phyloP scores from a whole-genome alignment of 1,140 invertebrate genomes.

The Drosophila nikananu region DNA sequence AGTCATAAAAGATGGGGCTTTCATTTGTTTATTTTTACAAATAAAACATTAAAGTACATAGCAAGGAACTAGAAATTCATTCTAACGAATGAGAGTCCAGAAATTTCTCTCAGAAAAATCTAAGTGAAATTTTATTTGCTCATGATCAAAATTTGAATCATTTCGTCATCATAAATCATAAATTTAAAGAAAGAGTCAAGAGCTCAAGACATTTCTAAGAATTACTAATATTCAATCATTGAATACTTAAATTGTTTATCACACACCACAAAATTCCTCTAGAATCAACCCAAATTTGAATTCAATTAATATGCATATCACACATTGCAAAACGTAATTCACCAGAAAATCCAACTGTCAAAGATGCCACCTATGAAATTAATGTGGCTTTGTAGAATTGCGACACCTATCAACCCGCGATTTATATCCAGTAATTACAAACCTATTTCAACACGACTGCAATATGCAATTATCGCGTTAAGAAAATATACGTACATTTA shows the following conservation, averaged over 20 bases:
- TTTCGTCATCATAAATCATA: background rate
- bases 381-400: constrained; percentile 1
- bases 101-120: background rate
- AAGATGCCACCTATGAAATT: constrained; percentile 23
- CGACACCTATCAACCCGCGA: constrained; percentile 28
- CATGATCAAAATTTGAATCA: background rate
- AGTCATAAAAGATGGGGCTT: background rate
- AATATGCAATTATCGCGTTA: constrained; percentile 37
- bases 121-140: background rate
- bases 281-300: background rate
- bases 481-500: background rate
- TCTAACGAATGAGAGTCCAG: background rate
- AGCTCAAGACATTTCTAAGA: background rate
- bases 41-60: background rate
- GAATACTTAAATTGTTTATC: no score
- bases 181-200: background rate
- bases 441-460: constrained; percentile 26
- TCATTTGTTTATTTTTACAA: background rate
- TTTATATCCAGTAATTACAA: constrained; percentile 35
- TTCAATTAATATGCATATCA: constrained; percentile 11
- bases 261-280: no score
- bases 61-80: no score
- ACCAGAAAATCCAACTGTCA: constrained; percentile 8
- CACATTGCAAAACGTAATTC: background rate
- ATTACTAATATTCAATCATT: background rate